Base-by-base conservation (phyloP, 2,113 vertebrate species). In the Pitta sordida region DNA sequence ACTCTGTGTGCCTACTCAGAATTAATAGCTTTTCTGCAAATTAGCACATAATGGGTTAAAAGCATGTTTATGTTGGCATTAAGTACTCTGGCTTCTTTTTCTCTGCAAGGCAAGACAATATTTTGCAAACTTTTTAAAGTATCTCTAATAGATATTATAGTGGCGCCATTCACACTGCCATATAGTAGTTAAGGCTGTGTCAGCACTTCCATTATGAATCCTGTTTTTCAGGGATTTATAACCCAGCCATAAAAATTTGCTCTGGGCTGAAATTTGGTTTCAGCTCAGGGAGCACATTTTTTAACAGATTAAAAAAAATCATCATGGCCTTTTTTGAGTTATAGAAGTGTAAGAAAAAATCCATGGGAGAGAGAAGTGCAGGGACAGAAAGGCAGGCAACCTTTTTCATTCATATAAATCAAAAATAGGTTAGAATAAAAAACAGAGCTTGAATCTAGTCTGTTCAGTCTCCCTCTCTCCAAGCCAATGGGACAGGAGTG, bases 21-120 rank as follows among this genome's bases (percentile, higher is more conserved):
- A 97, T 97, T 98, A 98, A 98, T 96, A 95, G 90, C 90, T 97
- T 97, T 97, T 96, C 96, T 97, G 95, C 95, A 98, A 97, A 98
- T 98, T 97, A 97, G 97, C 97, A 97, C 97, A 84, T 97, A 96
- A 98, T 97, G 97, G 97, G 97, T 98, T 98, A 98, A 98, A 98
- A 97, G 97, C 97, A 97, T 98, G 97, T 98, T 98, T 98, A 97
- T 96, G 92, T 97, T 98, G 97, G 97, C 97, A 96, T 97, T 97
- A 96, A 95, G 87, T 94, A 84, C 86, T 84, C 95, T 95, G 95
- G 94, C 86, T 94, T 94, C 94, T 95, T 96, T 97, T 96, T 95
- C 97, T 96, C 95, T 96, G 77, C 41, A 78, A 96, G 96, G 95
- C 91, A 97, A 96, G 96, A 97, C 96, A 97, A 96, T 97, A 96